Conservation (phyloP, 2,797 vertebrate species). For the Sarcoramphus papa region DNA sequence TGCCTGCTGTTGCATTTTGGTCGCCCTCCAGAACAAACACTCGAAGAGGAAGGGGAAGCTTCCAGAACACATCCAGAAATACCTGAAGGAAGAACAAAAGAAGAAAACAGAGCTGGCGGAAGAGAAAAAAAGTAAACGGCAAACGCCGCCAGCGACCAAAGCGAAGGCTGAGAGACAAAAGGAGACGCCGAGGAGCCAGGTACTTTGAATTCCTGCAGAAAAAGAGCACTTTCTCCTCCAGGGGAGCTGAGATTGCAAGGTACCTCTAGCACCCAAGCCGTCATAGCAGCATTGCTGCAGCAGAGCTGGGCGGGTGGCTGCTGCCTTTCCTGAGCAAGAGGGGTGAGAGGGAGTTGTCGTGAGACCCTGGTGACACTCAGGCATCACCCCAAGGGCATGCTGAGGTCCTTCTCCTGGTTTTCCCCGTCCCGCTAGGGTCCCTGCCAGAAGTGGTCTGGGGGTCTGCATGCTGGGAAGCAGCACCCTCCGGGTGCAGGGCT, state of each 20-base stretch:
- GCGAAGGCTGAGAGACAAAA: too few relatives aligned
- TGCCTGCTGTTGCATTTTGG: not conserved
- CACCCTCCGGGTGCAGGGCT: not conserved
- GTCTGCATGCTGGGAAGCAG: not conserved
- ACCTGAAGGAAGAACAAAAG: not conserved
- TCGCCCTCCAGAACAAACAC: not conserved
- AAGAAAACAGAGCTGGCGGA: too few relatives aligned
- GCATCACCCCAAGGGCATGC: not conserved
- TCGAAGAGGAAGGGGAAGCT: not conserved
- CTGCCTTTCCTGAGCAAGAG: not conserved
- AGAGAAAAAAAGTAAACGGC: too few relatives aligned
- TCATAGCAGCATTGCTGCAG: not conserved
- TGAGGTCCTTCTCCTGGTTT: not conserved
- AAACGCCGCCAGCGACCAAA: accelerated
- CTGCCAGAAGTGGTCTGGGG: not conserved
- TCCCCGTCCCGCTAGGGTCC: not conserved
- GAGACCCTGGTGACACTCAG: not conserved
- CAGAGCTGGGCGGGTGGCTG: not conserved
- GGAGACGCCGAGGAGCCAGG: not conserved
- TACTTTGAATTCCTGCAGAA: not conserved
- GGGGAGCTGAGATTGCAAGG: not conserved
- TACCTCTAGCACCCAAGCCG: not conserved
- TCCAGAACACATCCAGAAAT: not conserved
- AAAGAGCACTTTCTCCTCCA: not conserved
- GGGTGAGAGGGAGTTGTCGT: not conserved